These are phyloP conservation scores for Isoperla grammatica DNA, from an alignment of 2,888 invertebrate species.

Conservation along the genomic window DNA sequence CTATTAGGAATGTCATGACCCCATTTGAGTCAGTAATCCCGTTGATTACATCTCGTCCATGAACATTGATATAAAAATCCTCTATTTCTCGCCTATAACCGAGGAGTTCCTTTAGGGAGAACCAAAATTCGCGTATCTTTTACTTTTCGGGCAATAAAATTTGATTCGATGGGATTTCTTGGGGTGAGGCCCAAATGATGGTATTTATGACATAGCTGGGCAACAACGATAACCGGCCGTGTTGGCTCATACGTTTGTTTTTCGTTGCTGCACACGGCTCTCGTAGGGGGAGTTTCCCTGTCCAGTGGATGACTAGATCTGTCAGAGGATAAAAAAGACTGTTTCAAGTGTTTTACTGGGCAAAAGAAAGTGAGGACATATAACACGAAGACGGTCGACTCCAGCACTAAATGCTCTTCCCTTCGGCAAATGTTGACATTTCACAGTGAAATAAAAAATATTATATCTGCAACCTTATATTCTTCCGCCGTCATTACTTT, in stretches of 20 bases:
- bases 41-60: conserved; percentile 27
- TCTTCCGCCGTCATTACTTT: no score
- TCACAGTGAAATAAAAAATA: no score
- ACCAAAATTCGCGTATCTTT: conserved; percentile 24
- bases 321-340: conserved; percentile 11
- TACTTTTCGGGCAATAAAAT: conserved; percentile 32
- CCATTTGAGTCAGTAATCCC: conserved; percentile 23
- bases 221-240: conserved; percentile 24
- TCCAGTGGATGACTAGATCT: neutral
- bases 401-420: no score
- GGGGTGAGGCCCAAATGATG: conserved; percentile 24
- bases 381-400: neutral
- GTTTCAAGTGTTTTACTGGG: conserved; percentile 2
- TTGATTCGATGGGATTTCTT: conserved; percentile 30
- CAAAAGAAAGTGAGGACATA: conserved; percentile 2
- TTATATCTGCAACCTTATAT: no score
- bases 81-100: conserved; percentile 11
- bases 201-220: conserved; percentile 30
- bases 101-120: neutral
- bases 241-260: conserved; percentile 2
- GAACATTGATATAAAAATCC: conserved; percentile 27
- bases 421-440: no score
- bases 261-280: neutral
- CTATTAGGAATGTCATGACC: conserved; percentile 26
- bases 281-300: neutral